Conservation (phyloP, 2,888 invertebrate species). For the Agapostemon virescens region DNA sequence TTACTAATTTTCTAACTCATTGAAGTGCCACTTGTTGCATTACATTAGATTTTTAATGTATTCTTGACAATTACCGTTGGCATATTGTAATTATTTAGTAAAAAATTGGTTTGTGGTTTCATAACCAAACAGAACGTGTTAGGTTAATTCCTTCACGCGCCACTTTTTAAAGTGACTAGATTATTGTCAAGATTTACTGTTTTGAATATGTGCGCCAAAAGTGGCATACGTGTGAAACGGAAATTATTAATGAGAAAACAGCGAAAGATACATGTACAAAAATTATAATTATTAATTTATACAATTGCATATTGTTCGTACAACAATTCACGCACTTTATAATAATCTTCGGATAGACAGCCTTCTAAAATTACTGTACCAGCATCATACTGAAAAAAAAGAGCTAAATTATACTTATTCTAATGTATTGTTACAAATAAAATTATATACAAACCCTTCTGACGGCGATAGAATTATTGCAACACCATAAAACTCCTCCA, state of each 20-base stretch:
- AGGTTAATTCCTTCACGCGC: slow-evolving; percentile 44
- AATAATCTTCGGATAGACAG: slow-evolving; percentile 96
- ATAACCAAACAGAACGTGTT: slow-evolving; percentile 28
- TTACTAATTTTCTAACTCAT: background rate
- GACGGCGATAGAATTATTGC: slow-evolving; percentile 93
- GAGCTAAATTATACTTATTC: background rate
- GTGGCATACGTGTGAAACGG: background rate
- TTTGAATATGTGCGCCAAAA: background rate
- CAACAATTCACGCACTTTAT: slow-evolving; percentile 93
- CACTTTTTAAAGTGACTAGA: slow-evolving; percentile 27
- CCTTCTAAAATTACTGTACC: slow-evolving; percentile 97
- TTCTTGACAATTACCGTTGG: background rate
- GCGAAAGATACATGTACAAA: slow-evolving; percentile 27
- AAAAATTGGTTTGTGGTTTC: slow-evolving; percentile 7
- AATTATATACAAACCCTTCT: slow-evolving; percentile 84
- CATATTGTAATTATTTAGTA: background rate
- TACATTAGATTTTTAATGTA: background rate
- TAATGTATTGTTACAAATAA: slow-evolving; percentile 9
- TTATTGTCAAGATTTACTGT: background rate
- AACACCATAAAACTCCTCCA: slow-evolving; percentile 96
- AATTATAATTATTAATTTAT: slow-evolving; percentile 79
- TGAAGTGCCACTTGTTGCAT: background rate
- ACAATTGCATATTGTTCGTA: slow-evolving; percentile 99
- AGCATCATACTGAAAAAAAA: slow-evolving; percentile 88
- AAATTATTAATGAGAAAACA: background rate